Percentiles rank a stretch among this genome's conserved stretches.
Evolutionary conservation across 2,888 invertebrate genomes (phyloP).

Genomic region (Ectemnius lituratus): DNA sequence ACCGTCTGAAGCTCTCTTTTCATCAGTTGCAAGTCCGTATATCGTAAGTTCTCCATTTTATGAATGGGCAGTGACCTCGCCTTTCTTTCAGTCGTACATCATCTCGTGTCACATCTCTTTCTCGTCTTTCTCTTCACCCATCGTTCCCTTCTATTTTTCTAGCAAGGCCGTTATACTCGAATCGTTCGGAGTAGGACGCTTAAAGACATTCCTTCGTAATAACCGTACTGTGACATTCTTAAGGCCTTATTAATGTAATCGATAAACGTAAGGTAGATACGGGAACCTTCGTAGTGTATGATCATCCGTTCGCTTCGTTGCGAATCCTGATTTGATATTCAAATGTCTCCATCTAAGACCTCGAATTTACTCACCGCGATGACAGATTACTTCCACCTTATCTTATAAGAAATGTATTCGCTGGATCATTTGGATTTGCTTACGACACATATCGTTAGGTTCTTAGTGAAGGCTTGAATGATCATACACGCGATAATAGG

Average conservation of each 20-base stretch:
- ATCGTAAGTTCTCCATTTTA: constrained; percentile 51
- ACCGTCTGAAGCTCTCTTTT: constrained; percentile 31
- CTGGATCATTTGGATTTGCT: too few species aligned
- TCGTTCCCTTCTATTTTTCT: constrained; percentile 43
- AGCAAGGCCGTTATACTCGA: constrained; percentile 55
- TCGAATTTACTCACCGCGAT: too few species aligned
- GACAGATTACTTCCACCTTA: too few species aligned
- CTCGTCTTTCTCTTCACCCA: constrained; percentile 10
- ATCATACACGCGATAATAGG: too few species aligned
- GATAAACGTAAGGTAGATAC: constrained; percentile 46
- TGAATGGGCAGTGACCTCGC: constrained; percentile 37
- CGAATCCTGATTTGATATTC: neutral
- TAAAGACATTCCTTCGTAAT: constrained; percentile 74
- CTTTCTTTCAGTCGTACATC: constrained; percentile 34
- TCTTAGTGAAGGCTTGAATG: too few species aligned
- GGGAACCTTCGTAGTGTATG: constrained; percentile 30
- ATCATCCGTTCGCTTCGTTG: constrained; percentile 1
- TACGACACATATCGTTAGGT: too few species aligned
- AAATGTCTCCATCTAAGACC: neutral
- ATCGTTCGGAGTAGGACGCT: constrained; percentile 64
- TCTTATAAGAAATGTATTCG: too few species aligned
- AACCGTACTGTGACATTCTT: constrained; percentile 75
- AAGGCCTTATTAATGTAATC: constrained; percentile 67
- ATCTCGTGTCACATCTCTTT: constrained; percentile 27
- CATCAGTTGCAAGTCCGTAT: constrained; percentile 51